Evolutionary conservation across 2,888 invertebrate species (phyloP), one percentile per base, ranked within the genome.

Genomic region (Bursaphelenchus okinawaensis): DNA sequence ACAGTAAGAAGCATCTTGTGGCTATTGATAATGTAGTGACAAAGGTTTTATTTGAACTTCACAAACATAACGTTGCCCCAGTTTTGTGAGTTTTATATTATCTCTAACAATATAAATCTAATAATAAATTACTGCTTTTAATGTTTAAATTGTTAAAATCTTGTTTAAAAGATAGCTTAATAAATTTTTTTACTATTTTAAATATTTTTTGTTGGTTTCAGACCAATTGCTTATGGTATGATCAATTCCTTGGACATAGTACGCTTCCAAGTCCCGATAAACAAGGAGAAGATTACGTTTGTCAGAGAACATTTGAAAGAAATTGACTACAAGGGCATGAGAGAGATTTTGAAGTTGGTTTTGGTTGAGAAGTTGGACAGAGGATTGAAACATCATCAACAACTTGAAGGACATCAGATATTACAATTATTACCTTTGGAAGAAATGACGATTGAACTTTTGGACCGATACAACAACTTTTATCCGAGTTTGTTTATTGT

Each of bases 321-420:
- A 16, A 26, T 74, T 29, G 69, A 71, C 55, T 71, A 71, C 63
- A 71, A 71, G 61, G 70, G 66, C 26, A 74, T 71, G 61, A 62
- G 71, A 9, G 72, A 72, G 24, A 50, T 73, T 9, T 27, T 74
- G 20, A 71, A 69, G 54, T 54, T 67, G 58, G 27, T 71, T 22
- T 29, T 71, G 26, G 59, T 73, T 28, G 71, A 71, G 50, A 74
- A 71, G 24, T 29, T 71, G 24, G 52, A 24, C 27, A 50, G 40
- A 27, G 19, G 67, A 2, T 55, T 31, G 6, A 22, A 29, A 22
- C 24, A 23, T 8, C 22, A 22, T 16, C 52, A 66, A 50, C 58
- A 67, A 52, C 61, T 67, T 66, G 56, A 68, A 40, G 27, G 27
- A 12, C 57, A 60, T 28, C 73, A 71, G 24, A 65, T 69, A n/a